Conservation (phyloP, 1,140 invertebrate genomes). For the Lutraria rhynchaena region DNA sequence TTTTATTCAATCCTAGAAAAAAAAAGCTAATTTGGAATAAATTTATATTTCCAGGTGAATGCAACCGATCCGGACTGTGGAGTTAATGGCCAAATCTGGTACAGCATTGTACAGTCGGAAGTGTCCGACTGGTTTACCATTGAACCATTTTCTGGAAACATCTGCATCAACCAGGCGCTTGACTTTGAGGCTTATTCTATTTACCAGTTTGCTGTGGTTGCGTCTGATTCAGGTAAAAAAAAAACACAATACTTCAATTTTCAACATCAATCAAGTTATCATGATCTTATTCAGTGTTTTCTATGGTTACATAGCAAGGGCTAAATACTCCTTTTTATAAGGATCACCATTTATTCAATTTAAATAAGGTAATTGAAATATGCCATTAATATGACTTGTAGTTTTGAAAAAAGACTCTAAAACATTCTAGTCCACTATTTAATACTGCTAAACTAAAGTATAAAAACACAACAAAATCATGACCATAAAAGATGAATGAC, state of each 20-base stretch:
- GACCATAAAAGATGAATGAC: slow-evolving; percentile 88
- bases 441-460: not conserved
- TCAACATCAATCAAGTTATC: too few species aligned
- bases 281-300: too few species aligned
- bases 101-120: slow-evolving; percentile 90
- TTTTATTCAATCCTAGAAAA: not conserved
- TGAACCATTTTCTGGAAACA: slow-evolving; percentile 91
- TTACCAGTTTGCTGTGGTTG: slow-evolving; percentile 96
- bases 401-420: too few species aligned
- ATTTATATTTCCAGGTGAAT: slow-evolving; percentile 87
- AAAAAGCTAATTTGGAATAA: not conserved
- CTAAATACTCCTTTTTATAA: too few species aligned
- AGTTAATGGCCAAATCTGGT: slow-evolving; percentile 97
- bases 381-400: too few species aligned
- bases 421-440: too few species aligned
- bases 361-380: too few species aligned
- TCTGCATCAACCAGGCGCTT: slow-evolving; percentile 91
- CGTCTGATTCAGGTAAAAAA: slow-evolving; percentile 94
- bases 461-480: not conserved
- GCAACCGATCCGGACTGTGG: slow-evolving; percentile 97
- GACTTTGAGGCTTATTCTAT: slow-evolving; percentile 93
- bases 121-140: slow-evolving; percentile 87
- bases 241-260: too few species aligned
- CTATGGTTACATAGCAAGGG: too few species aligned
- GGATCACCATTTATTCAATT: too few species aligned